Conservation (phyloP, 2,888 invertebrate species). For the Electrophaes corylata region DNA sequence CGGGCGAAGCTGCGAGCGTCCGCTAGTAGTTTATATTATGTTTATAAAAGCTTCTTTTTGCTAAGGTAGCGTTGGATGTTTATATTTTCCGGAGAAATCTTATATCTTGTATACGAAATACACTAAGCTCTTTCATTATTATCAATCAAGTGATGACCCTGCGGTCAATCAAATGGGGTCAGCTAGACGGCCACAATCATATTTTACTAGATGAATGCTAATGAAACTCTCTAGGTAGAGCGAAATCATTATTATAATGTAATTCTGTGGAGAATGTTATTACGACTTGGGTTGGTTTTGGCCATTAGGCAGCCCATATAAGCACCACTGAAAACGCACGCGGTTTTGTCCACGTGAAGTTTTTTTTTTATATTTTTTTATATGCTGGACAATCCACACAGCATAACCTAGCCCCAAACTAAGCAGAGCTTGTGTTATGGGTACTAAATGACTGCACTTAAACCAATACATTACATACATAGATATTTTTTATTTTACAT, state of each 20-base stretch:
- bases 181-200: conserved; percentile 50
- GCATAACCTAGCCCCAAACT: too few species aligned
- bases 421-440: too few species aligned
- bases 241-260: neutral
- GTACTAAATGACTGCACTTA: too few species aligned
- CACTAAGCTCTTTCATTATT: conserved; percentile 12
- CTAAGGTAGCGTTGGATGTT: neutral
- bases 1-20: too few species aligned
- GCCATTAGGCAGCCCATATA: too few species aligned
- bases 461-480: too few species aligned
- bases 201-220: conserved; percentile 56
- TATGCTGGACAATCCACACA: too few species aligned
- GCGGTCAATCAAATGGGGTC: conserved; percentile 25
- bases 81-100: neutral
- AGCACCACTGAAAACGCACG: too few species aligned
- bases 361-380: too few species aligned
- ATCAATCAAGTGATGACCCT: conserved; percentile 20
- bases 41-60: neutral
- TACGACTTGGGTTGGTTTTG: neutral
- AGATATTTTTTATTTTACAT: too few species aligned
- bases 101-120: neutral
- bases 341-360: too few species aligned
- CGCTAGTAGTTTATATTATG: too few species aligned
- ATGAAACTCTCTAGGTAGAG: conserved; percentile 34
- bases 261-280: neutral